Evolutionary conservation across 2,888 invertebrate genomes (phyloP).

Genomic region (Poecilobothrus nobilitatus): DNA sequence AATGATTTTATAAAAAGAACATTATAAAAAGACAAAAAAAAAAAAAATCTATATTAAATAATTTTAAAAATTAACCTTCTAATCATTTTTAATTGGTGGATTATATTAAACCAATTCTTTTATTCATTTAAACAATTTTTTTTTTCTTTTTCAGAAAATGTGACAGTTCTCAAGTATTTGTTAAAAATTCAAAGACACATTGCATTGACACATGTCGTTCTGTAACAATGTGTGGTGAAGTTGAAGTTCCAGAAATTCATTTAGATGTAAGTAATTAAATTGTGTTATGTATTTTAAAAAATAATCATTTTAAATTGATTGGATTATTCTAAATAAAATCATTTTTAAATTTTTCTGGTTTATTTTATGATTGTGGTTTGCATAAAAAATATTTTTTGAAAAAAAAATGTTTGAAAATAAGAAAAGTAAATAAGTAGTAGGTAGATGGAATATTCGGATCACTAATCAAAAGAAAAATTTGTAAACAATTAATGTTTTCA

Average conservation of each 20-base stretch:
- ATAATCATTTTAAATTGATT: no score
- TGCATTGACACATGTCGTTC: conserved; percentile 77
- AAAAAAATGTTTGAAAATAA: no score
- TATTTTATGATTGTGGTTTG: neutral
- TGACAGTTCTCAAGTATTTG: conserved; percentile 78
- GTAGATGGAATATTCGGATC: no score
- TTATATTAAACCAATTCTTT: neutral
- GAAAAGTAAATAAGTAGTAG: no score
- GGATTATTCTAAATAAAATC: no score
- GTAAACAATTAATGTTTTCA: no score
- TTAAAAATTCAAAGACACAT: conserved; percentile 72
- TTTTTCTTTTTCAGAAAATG: conserved; percentile 61
- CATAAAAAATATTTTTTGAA: no score
- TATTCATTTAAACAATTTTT: neutral
- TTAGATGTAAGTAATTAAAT: conserved; percentile 64
- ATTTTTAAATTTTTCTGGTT: neutral
- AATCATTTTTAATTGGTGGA: neutral
- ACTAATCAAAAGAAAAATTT: no score
- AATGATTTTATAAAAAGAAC: no score
- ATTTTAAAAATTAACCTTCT: neutral
- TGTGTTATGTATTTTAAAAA: neutral
- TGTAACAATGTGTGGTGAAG: conserved; percentile 92
- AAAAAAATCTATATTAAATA: neutral
- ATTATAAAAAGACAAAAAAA: no score
- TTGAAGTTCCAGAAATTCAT: conserved; percentile 85